phyloP scores from a whole-genome alignment of 2,888 invertebrate genomes.

The Thelaira solivaga region DNA sequence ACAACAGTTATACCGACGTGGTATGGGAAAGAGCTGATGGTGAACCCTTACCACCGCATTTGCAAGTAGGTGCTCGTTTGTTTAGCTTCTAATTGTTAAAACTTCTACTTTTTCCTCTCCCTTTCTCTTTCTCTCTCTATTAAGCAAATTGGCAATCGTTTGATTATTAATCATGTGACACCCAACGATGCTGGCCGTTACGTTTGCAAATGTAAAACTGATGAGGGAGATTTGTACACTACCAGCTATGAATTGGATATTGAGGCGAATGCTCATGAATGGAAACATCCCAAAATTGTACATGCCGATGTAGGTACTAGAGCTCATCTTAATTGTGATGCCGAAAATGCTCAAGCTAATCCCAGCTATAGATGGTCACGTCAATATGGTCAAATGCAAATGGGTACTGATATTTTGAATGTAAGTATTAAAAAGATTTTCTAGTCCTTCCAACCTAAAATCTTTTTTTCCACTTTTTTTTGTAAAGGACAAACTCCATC shows the following conservation, averaged over 20 bases:
- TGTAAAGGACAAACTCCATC: conserved; percentile 81
- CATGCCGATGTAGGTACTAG: conserved; percentile 79
- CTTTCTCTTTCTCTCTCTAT: neutral
- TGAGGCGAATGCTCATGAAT: conserved; percentile 70
- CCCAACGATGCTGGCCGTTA: conserved; percentile 91
- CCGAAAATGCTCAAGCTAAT: conserved; percentile 62
- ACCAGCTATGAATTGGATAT: conserved; percentile 79
- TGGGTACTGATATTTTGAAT: conserved; percentile 69
- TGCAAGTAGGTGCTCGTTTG: conserved; percentile 68
- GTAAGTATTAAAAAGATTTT: conserved; percentile 65
- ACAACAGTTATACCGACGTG: conserved; percentile 72
- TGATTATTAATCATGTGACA: conserved; percentile 85
- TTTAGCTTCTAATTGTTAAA: neutral
- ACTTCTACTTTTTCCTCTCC: neutral
- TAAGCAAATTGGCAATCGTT: conserved; percentile 76
- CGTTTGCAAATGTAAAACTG: conserved; percentile 83
- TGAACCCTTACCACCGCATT: conserved; percentile 70
- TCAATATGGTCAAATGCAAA: conserved; percentile 74
- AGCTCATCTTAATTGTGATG: conserved; percentile 83
- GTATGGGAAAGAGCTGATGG: conserved; percentile 76
- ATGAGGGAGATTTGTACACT: conserved; percentile 78
- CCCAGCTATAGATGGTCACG: conserved; percentile 74
- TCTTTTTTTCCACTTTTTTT: neutral
- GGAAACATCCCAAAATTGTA: conserved; percentile 73
- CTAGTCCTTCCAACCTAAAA: no score